Percentiles rank a stretch among this genome's conserved stretches.
phyloP scores from a whole-genome alignment of 2,113 vertebrate species.

The Salvelinus alpinus region DNA sequence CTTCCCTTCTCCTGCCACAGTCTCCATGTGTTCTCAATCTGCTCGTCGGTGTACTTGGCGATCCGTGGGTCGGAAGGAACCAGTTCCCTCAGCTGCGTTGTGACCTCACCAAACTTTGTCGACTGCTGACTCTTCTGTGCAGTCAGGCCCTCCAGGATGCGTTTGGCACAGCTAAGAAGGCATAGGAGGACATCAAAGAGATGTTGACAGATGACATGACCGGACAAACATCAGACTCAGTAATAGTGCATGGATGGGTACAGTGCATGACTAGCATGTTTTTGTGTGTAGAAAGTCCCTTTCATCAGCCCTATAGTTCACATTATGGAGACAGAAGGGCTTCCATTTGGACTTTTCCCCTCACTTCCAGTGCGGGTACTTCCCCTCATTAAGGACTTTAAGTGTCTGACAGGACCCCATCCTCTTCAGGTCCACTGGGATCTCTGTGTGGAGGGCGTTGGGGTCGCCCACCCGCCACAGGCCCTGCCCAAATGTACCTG shows the following conservation, averaged over 20 bases:
- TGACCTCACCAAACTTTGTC: neutral
- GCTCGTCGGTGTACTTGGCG: neutral
- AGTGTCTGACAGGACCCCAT: neutral
- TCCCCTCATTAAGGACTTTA: neutral
- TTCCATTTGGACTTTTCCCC: neutral
- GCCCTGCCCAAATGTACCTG: constrained; percentile 30
- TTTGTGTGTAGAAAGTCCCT: neutral
- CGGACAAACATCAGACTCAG: no score
- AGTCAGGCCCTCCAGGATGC: constrained; percentile 10
- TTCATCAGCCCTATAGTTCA: neutral
- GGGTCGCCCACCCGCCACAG: constrained; percentile 16
- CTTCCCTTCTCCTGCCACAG: neutral
- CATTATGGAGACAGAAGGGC: neutral
- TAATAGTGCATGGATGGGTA: no score
- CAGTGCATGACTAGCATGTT: no score
- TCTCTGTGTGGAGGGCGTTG: neutral
- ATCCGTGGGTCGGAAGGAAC: neutral
- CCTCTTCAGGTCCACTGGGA: constrained; percentile 12
- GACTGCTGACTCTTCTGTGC: neutral
- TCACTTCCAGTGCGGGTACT: constrained; percentile 39
- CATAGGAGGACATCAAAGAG: neutral
- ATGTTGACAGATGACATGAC: no score
- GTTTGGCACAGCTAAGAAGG: constrained; percentile 10
- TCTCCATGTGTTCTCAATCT: neutral
- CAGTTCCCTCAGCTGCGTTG: neutral